Conservation (phyloP, 1,140 invertebrate genomes). For the Lysiphlebus fabarum region DNA sequence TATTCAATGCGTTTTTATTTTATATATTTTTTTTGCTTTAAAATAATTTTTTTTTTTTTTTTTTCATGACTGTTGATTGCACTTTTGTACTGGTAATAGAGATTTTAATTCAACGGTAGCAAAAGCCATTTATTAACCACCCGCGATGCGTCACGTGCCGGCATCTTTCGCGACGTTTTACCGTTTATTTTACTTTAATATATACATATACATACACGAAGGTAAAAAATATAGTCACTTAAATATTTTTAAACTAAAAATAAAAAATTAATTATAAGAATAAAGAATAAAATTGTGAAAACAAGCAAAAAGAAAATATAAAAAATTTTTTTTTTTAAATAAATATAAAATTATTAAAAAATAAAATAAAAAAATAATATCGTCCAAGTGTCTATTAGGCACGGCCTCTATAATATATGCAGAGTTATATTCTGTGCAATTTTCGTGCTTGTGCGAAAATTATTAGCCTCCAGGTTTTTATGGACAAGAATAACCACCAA, state of each 20-base stretch:
- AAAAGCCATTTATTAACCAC: constrained; percentile 28
- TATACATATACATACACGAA: constrained; percentile 4
- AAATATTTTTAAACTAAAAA: neutral
- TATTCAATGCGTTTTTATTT: no score
- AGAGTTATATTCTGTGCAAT: constrained; percentile 29
- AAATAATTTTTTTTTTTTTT: no score
- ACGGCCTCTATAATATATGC: constrained; percentile 27
- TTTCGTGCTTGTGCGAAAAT: constrained; percentile 23
- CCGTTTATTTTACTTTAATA: neutral
- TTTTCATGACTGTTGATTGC: constrained; percentile 22
- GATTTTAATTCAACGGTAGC: constrained; percentile 30
- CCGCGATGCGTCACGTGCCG: constrained; percentile 29
- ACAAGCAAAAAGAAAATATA: constrained; percentile 7
- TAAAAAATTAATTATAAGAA: neutral
- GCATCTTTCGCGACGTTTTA: neutral
- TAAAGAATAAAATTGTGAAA: constrained; percentile 5
- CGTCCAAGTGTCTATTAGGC: constrained; percentile 18
- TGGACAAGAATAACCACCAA: no score
- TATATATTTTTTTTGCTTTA: no score
- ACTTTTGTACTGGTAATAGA: constrained; percentile 27
- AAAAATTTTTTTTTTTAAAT: neutral
- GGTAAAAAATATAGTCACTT: neutral
- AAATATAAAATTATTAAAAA: constrained; percentile 14
- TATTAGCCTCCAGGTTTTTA: neutral
- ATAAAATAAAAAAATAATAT: constrained; percentile 16